Conservation (phyloP, 1,140 invertebrate species). For the Panonychus citri region DNA sequence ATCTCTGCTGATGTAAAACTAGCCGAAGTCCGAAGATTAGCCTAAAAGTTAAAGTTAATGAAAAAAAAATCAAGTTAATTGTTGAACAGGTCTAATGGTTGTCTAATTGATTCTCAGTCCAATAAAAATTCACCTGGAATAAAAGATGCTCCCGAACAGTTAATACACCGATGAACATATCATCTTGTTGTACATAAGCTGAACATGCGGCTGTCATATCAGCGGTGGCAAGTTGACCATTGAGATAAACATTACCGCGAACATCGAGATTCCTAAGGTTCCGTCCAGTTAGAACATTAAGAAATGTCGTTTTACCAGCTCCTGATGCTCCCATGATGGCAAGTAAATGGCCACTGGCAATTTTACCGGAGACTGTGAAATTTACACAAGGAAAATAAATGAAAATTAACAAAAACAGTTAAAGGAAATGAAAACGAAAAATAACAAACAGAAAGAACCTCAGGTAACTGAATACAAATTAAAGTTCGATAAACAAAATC, state of each 20-base stretch:
- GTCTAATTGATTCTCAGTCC: too few relatives aligned
- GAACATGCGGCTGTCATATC: constrained; percentile 46
- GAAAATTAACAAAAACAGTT: too few relatives aligned
- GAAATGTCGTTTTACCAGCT: constrained; percentile 66
- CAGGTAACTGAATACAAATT: too few relatives aligned
- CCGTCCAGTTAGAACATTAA: constrained; percentile 68
- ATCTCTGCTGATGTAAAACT: constrained; percentile 42
- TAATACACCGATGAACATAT: constrained; percentile 72
- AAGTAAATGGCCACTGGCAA: not conserved
- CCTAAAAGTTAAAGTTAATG: too few relatives aligned
- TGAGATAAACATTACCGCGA: constrained; percentile 34
- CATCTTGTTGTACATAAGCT: constrained; percentile 86
- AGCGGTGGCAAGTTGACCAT: constrained; percentile 19
- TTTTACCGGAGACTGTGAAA: constrained; percentile 26
- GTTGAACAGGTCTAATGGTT: too few relatives aligned
- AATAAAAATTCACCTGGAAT: constrained; percentile 43
- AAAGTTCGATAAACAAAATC: too few relatives aligned
- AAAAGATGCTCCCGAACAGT: constrained; percentile 69
- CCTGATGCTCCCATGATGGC: constrained; percentile 3
- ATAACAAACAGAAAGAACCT: too few relatives aligned
- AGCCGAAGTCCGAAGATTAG: constrained; percentile 43
- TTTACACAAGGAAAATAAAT: too few relatives aligned
- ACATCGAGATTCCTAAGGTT: constrained; percentile 41
- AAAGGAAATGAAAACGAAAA: too few relatives aligned
- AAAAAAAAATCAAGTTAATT: too few relatives aligned